Evolutionary conservation across 2,888 invertebrate species (phyloP), one percentile per base, ranked within the genome.

Genomic region (Phyllotreta cruciferae): DNA sequence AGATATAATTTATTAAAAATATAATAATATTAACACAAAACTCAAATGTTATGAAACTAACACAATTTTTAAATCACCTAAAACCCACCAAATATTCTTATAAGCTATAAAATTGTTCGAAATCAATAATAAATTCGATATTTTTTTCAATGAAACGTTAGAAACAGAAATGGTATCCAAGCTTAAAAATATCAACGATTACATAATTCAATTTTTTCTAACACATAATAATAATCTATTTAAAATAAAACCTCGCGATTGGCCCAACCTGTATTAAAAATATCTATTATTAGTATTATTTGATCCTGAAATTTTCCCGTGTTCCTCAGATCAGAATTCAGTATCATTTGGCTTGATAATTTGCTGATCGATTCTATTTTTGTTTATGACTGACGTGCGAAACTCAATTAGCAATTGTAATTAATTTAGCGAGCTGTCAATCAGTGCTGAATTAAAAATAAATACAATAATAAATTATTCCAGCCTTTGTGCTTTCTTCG

Each of bases 201-300:
- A 50, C 36, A 50, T 50, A 50, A 50, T 24, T 1, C 36, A 10
- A 11, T 8, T 35, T 50, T 50, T 10, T 36, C 8, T 9, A 47
- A 47, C 14, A 24, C 47, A 6, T 8, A 24, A 14, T 13, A 9
- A 13, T 35, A n/a, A 49, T 49, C 49, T 49, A 36, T 49, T 35
- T 10, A 10, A 9, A 41, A 9, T 7, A 10, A 52, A 52, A 11
- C 13, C 13, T 8, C 4, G 52, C 13, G 52, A 52, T 37, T 52
- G 52, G 52, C 9, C 13, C 5, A 35, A 52, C 5, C 13, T 37
- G 8, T 11, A 52, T 37, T 37, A 37, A 52, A 52, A 52, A 52
- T n/a, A n/a, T 7, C 52, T 52, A 52, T 52, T 52, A 52, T 52
- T 52, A 52, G 52, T 52, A 41, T 52, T 52, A 38, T 52, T 52